These are phyloP conservation scores for Equus przewalskii DNA, from an alignment of 2,113 vertebrate genomes.

Conservation along the genomic window DNA sequence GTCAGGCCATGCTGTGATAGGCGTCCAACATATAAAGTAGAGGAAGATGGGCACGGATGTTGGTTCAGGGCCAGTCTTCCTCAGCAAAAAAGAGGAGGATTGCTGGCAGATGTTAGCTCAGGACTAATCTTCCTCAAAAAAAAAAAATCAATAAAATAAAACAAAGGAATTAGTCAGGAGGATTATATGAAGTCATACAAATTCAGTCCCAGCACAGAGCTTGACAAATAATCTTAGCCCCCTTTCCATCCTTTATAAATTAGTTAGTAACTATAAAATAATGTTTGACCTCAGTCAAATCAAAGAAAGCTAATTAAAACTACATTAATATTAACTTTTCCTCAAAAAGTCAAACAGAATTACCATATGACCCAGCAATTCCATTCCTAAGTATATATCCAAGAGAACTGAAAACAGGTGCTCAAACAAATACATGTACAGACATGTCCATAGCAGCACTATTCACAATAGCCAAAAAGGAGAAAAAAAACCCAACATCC, in stretches of 20 bases:
- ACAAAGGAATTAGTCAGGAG: neutral
- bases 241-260: neutral
- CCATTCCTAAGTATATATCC: neutral
- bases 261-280: neutral
- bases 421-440: neutral
- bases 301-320: neutral
- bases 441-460: neutral
- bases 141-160: neutral
- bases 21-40: too few species aligned
- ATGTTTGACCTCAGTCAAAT: neutral
- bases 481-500: neutral
- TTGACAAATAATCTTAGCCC: neutral
- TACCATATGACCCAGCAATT: neutral
- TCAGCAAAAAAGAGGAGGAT: too few species aligned
- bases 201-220: neutral
- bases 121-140: too few species aligned
- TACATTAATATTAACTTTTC: slow-evolving; percentile 3
- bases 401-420: neutral
- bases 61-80: too few species aligned
- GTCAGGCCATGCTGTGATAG: too few species aligned
- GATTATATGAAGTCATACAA: neutral
- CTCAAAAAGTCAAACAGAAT: slow-evolving; percentile 15
- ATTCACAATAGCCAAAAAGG: neutral
- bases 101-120: too few species aligned
- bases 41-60: too few species aligned